A percentile compares a stretch with the other conserved stretches of the same genome.
Conservation (phyloP, 2,113 vertebrate species). For the Pipa parva region DNA sequence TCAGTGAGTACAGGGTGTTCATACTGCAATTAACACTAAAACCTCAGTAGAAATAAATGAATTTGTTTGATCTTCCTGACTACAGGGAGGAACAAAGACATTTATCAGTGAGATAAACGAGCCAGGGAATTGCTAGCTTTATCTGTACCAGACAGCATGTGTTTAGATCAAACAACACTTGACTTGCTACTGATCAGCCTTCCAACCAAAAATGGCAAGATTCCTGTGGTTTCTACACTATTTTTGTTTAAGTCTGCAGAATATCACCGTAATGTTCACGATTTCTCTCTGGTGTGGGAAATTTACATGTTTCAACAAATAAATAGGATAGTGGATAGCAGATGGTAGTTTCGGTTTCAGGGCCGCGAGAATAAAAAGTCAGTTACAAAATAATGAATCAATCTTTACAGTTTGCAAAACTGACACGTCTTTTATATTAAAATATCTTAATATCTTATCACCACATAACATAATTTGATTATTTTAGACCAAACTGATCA, state of each 20-base stretch:
- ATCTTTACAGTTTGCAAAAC: no score
- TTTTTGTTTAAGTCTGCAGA: not conserved
- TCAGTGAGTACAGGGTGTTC: conserved; percentile 13
- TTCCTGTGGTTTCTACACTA: conserved; percentile 14
- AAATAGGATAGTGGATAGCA: no score
- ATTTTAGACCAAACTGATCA: no score
- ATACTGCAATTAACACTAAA: conserved; percentile 16
- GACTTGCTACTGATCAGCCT: conserved; percentile 32
- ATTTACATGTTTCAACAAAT: conserved; percentile 2
- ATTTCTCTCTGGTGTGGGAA: not conserved
- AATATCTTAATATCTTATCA: no score
- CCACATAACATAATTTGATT: no score
- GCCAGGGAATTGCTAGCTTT: conserved; percentile 14
- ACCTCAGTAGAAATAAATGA: conserved; percentile 24
- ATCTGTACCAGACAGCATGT: conserved; percentile 33
- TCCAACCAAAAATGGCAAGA: conserved; percentile 28
- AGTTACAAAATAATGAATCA: no score
- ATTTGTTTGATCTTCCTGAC: conserved; percentile 38
- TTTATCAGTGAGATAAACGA: conserved; percentile 34
- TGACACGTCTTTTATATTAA: no score
- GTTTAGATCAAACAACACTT: conserved; percentile 37
- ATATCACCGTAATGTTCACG: not conserved
- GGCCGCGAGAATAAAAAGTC: no score
- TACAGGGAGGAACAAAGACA: conserved; percentile 26
- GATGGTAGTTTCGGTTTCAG: no score